Percentiles rank a stretch among this genome's conserved stretches.
Evolutionary conservation across 2,113 vertebrate species (phyloP).

Genomic region (Grus americana): DNA sequence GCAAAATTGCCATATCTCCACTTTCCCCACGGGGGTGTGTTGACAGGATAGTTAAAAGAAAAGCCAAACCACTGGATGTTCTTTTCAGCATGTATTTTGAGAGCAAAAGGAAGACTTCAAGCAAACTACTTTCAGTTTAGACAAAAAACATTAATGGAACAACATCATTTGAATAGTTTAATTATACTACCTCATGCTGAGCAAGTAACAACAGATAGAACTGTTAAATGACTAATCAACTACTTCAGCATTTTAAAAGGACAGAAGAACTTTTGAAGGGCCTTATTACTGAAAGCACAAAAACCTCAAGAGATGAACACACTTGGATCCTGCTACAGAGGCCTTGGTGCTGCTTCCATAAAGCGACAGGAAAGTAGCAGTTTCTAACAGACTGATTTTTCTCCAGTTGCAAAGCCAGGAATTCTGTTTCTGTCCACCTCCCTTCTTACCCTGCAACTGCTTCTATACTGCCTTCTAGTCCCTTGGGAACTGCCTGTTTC

Average conservation of each 20-base stretch:
- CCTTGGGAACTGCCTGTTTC: neutral
- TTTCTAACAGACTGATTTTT: neutral
- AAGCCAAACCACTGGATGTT: neutral
- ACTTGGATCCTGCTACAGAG: neutral
- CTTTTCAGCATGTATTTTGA: neutral
- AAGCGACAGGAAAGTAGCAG: neutral
- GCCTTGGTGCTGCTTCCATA: neutral
- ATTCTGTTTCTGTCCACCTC: neutral
- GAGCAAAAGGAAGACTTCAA: neutral
- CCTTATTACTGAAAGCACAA: neutral
- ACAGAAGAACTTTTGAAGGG: neutral
- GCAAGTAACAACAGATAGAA: neutral
- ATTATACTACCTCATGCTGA: neutral
- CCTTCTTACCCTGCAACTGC: neutral
- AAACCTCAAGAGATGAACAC: neutral
- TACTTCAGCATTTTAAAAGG: neutral
- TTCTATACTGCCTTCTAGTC: neutral
- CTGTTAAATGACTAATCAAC: neutral
- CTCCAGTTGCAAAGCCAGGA: neutral
- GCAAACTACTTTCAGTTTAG: neutral
- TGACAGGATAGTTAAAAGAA: neutral
- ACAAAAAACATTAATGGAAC: neutral
- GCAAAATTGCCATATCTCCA: neutral
- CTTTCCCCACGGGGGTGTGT: neutral
- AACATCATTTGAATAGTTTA: neutral